phyloP scores from a whole-genome alignment of 2,113 vertebrate species.

The Nothobranchius furzeri region DNA sequence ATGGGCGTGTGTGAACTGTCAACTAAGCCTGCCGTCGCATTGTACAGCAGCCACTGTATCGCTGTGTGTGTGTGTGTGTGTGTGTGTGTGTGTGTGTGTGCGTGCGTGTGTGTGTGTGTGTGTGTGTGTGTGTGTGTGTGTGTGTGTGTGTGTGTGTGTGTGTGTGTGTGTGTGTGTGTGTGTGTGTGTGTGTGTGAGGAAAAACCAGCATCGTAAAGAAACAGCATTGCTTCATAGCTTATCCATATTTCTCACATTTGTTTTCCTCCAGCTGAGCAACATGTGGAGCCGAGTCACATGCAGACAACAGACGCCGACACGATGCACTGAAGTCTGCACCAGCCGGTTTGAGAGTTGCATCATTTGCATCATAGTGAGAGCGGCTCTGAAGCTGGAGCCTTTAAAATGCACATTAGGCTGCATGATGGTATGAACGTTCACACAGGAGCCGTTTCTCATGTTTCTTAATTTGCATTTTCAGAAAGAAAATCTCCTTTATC shows the following conservation, averaged over 20 bases:
- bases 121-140: too few species aligned
- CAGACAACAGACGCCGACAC: slow-evolving; percentile 49
- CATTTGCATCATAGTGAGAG: slow-evolving; percentile 55
- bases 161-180: too few species aligned
- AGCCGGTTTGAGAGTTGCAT: slow-evolving; percentile 56
- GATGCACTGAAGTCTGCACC: slow-evolving; percentile 44
- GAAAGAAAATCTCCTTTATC: slow-evolving; percentile 25
- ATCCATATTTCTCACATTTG: slow-evolving; percentile 25
- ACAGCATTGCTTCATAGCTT: slow-evolving; percentile 32
- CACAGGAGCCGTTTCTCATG: slow-evolving; percentile 8
- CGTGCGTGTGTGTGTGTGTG: background rate
- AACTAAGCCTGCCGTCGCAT: slow-evolving; percentile 39
- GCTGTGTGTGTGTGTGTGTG: background rate
- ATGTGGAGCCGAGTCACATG: slow-evolving; percentile 43
- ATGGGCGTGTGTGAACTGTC: slow-evolving; percentile 41
- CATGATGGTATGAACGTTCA: slow-evolving; percentile 11
- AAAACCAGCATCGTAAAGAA: slow-evolving; percentile 14
- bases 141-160: background rate
- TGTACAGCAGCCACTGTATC: slow-evolving; percentile 3
- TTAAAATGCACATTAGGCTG: slow-evolving; percentile 57
- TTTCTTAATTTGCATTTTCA: slow-evolving; percentile 27
- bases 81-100: too few species aligned
- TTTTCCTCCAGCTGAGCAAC: slow-evolving; percentile 21
- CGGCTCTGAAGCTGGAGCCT: slow-evolving; percentile 46
- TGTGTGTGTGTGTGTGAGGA: background rate